A percentile compares a stretch with the other conserved stretches of the same genome.
These are phyloP conservation scores for Nerophis ophidion DNA, from an alignment of 2,113 vertebrate species.

Conservation along the genomic window DNA sequence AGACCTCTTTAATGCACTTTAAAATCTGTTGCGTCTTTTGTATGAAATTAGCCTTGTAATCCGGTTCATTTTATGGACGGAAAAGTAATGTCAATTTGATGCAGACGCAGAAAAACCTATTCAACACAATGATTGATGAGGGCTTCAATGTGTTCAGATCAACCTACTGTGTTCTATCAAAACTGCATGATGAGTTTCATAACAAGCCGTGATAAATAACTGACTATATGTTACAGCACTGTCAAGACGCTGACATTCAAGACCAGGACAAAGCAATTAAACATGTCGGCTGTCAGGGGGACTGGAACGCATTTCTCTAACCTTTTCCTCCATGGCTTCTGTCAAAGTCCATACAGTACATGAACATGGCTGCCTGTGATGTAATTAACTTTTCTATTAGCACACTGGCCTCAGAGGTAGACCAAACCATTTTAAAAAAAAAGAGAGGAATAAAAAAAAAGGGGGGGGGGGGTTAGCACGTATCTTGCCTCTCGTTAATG, in stretches of 20 bases:
- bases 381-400: slow-evolving; percentile 74
- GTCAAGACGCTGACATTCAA: slow-evolving; percentile 47
- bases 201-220: slow-evolving; percentile 31
- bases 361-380: slow-evolving; percentile 65
- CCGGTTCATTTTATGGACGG: too few relatives aligned
- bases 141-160: too few relatives aligned
- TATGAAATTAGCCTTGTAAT: too few relatives aligned
- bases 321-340: slow-evolving; percentile 66
- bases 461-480: neutral
- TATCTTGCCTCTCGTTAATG: slow-evolving; percentile 44
- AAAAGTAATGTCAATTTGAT: too few relatives aligned
- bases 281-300: slow-evolving; percentile 56
- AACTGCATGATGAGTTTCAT: neutral
- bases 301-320: slow-evolving; percentile 57
- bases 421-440: slow-evolving; percentile 48
- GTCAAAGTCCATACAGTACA: slow-evolving; percentile 62
- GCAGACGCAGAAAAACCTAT: too few relatives aligned
- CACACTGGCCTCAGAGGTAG: slow-evolving; percentile 60
- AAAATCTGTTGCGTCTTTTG: too few relatives aligned
- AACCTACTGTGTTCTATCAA: slow-evolving; percentile 8
- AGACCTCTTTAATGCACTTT: too few relatives aligned
- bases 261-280: slow-evolving; percentile 62
- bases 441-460: neutral
- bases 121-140: too few relatives aligned
- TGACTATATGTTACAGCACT: slow-evolving; percentile 43